Conservation (phyloP, 2,888 invertebrate genomes). For the Alcis repandata region DNA sequence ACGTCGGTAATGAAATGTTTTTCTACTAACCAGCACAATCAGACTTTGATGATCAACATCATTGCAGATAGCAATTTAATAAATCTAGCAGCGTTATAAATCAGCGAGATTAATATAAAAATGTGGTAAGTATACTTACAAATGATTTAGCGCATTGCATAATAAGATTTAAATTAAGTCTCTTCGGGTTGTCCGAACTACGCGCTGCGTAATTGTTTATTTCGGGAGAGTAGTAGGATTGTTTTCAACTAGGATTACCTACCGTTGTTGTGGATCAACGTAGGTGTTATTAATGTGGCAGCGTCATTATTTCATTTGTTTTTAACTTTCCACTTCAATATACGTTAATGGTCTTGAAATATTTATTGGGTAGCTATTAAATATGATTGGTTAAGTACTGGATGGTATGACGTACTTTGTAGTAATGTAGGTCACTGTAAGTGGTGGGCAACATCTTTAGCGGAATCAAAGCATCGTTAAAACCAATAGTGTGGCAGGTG, state of each 20-base stretch:
- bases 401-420: too few species aligned
- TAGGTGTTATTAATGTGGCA: slow-evolving; percentile 30
- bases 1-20: not conserved
- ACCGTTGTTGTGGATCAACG: slow-evolving; percentile 13
- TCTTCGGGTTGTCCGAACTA: not conserved
- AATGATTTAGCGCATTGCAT: slow-evolving; percentile 44
- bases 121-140: slow-evolving; percentile 31
- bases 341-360: not conserved
- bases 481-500: too few species aligned
- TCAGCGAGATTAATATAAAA: slow-evolving; percentile 41
- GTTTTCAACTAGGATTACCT: slow-evolving; percentile 21
- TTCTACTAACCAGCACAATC: not conserved
- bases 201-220: slow-evolving; percentile 32
- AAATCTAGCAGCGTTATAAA: slow-evolving; percentile 40
- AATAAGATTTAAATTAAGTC: slow-evolving; percentile 31
- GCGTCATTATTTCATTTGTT: slow-evolving; percentile 17
- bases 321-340: slow-evolving; percentile 1
- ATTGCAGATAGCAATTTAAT: slow-evolving; percentile 42
- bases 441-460: too few species aligned
- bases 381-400: too few species aligned
- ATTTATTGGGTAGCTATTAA: too few species aligned
- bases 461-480: too few species aligned
- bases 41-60: slow-evolving; percentile 16
- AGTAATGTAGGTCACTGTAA: too few species aligned
- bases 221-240: slow-evolving; percentile 25